A percentile compares a stretch with the other conserved stretches of the same genome.
Evolutionary conservation across 1,140 invertebrate genomes (phyloP).

Genomic region (Panulirus ornatus): DNA sequence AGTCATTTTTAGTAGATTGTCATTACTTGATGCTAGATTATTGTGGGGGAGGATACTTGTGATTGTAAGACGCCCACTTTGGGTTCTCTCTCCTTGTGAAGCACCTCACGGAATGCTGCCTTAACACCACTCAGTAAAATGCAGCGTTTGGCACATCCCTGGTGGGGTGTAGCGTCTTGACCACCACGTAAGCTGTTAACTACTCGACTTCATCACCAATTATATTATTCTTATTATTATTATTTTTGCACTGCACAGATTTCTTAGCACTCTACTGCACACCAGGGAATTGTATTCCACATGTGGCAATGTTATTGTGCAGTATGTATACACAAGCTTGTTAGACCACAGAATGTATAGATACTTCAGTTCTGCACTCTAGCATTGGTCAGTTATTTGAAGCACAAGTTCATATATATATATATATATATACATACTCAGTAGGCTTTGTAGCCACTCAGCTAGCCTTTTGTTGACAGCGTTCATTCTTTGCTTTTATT

Average conservation of each 20-base stretch:
- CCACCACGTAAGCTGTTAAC: conserved; percentile 32
- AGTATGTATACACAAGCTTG: background rate
- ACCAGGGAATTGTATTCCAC: background rate
- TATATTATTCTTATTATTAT: background rate
- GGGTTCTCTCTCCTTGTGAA: conserved; percentile 43
- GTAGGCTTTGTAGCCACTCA: background rate
- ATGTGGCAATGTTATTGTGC: background rate
- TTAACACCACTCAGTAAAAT: conserved; percentile 9
- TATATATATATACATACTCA: too few relatives aligned
- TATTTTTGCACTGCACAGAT: conserved; percentile 45
- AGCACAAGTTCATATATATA: background rate
- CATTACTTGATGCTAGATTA: background rate
- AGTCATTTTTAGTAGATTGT: background rate
- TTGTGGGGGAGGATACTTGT: background rate
- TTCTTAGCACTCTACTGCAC: conserved; percentile 18
- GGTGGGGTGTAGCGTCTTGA: background rate
- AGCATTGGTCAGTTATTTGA: background rate
- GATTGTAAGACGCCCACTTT: conserved; percentile 21
- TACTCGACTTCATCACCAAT: background rate
- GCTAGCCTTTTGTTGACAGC: background rate
- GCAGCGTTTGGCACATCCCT: conserved; percentile 23
- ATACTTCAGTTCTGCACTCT: background rate
- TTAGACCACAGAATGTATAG: background rate
- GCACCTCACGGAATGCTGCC: conserved; percentile 35
- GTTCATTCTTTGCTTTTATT: background rate